Base-by-base conservation (phyloP, 2,797 vertebrate genomes). In the Pteropus rufus region DNA sequence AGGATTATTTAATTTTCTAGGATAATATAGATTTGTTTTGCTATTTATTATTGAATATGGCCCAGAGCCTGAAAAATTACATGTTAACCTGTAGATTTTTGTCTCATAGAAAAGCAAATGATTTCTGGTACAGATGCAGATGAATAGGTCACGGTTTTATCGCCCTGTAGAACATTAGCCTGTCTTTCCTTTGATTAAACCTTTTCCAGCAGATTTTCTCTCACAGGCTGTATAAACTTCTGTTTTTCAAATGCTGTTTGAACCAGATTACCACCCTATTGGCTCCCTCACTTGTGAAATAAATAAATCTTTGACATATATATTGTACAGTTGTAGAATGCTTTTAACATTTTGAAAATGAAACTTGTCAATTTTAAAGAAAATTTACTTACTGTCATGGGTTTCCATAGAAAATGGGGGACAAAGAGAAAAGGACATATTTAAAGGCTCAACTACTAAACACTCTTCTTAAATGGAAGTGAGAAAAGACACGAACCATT, bases 331-430 rank as follows among this genome's bases (percentile, higher is more conserved):
- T 82, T 81, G 14, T 72, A 62, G 76, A 88, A 65, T 10, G 14
- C 56, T 44, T 69, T 80, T 64, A 77, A 54, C 19, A 67, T 56
- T 87, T 83, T 84, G 75, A 89, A 91, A 92, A 84, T 93, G 52
- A 91, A 80, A 52, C 44, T 62, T 80, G 67, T 73, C 39, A 31
- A 2, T 85, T 89, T 83, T 75, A 56, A 72, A 85, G 39, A 60
- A 72, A 89, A 65, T 16, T n/a, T 69, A 64, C 3, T 58, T 70
- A 31, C 1, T 31, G 5, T 19, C 70, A 60, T 76, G 23, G 19
- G 2, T 93, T 88, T 56, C 54, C 10, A 36, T 82, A 36, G 36
- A 83, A 8, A n/a, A 39, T 24, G 4, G 80, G 80, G 39, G 31
- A 56, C 65, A 54, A 75, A 77, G 64, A 70, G 52, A 34, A 54